Evolutionary conservation across 2,797 vertebrate species (phyloP).

Genomic region (Threskiornis aethiopicus): DNA sequence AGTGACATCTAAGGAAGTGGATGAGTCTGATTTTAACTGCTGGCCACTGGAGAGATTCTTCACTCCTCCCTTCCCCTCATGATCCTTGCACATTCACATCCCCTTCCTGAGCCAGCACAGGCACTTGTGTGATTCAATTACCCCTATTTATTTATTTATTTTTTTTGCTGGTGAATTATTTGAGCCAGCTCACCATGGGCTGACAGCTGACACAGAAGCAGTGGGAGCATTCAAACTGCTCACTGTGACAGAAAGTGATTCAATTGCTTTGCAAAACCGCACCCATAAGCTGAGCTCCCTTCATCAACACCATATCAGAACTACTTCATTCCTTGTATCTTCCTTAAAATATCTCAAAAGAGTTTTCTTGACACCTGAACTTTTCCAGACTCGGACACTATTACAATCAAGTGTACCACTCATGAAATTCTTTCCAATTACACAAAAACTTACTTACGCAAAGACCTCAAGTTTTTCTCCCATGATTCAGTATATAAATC

Average conservation of each 20-base stretch:
- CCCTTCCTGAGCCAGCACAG: slow-evolving; percentile 26
- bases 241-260: not conserved
- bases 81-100: not conserved
- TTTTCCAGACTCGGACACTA: not conserved
- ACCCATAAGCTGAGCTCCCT: not conserved
- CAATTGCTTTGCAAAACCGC: not conserved
- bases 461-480: not conserved
- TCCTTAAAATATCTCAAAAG: not conserved
- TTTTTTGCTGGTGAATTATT: not conserved
- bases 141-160: not conserved
- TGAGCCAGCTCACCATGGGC: not conserved
- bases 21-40: not conserved
- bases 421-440: not conserved
- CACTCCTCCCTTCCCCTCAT: not conserved
- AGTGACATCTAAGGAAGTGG: not conserved
- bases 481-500: not conserved
- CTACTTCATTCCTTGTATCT: not conserved
- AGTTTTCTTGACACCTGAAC: not conserved
- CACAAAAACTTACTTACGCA: not conserved
- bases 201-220: not conserved
- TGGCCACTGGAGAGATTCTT: not conserved
- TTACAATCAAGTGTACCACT: not conserved
- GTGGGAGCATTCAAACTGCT: not conserved
- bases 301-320: not conserved
- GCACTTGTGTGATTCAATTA: not conserved